Evolutionary conservation across 2,113 vertebrate species (phyloP), one percentile per base, ranked within the genome.

Genomic region (Spilogale gracilis): DNA sequence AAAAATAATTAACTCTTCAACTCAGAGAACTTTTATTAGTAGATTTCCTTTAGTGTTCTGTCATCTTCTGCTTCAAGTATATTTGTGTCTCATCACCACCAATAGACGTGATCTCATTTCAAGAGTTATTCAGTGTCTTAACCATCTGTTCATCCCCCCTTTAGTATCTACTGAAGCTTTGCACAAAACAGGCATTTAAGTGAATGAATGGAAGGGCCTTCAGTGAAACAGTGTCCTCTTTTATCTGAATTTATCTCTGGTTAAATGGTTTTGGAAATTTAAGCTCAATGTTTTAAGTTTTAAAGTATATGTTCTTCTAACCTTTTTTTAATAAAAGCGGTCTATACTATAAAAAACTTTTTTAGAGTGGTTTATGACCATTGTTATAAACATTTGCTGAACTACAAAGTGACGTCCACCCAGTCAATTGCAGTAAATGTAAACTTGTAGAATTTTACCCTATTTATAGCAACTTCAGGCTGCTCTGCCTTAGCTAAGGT

Each of bases 211-310:
- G 67, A 91, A 87, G 56, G 27, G 32, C 20, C 25, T 27, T 8
- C 1, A 82, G 0, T 52, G 80, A 30, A 73, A 17, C 2, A 82
- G 2, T 74, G 25, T 71, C 38, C 18, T 94, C 38, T 74, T 85
- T 78, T 81, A 32, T 88, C 56, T 93, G n/a, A 82, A 23, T 92
- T 87, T 74, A 48, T 95, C 45, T 91, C 43, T 85, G 74, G 71
- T 3, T 73, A 92, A 73, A 38, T 95, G 32, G 1, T 92, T 91
- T 93, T 97, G 69, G 63, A 79, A 78, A 90, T 81, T 95, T 9
- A 7, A 73, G 30, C 38, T 38, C 92, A 79, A 25, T 93, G 32
- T 94, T 87, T 89, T 92, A 91, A 48, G 9, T 58, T 93, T 81
- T 85, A 48, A 91, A 92, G 6, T 48, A 45, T 86, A 87, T 91